phyloP scores from a whole-genome alignment of 2,888 invertebrate species.

The Hedychridium roseum region DNA sequence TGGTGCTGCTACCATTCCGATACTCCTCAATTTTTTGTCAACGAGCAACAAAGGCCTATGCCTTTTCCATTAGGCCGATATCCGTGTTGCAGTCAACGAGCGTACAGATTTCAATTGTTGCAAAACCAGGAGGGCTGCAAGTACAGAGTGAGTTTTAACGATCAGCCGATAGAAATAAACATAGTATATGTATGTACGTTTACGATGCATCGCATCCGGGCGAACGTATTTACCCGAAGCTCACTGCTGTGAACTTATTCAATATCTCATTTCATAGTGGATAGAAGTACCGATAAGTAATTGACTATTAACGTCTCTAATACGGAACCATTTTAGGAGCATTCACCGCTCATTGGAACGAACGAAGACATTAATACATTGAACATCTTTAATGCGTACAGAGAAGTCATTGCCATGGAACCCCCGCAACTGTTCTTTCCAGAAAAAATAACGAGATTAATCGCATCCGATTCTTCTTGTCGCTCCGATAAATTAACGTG shows the following conservation, averaged over 20 bases:
- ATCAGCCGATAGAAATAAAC: no score
- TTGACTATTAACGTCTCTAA: no score
- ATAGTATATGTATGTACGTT: no score
- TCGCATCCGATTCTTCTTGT: constrained; percentile 67
- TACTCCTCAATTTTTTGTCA: constrained; percentile 76
- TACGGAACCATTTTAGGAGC: constrained; percentile 74
- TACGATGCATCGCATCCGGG: no score
- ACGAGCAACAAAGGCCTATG: constrained; percentile 72
- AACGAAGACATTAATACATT: constrained; percentile 75
- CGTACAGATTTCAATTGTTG: constrained; percentile 81
- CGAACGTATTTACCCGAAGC: no score
- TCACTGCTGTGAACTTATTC: no score
- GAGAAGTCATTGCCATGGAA: constrained; percentile 70
- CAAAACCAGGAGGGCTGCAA: constrained; percentile 69
- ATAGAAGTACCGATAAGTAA: no score
- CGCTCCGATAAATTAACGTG: constrained; percentile 68
- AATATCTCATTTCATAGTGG: no score
- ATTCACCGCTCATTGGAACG: constrained; percentile 71
- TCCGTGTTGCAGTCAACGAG: constrained; percentile 88
- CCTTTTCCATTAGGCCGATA: constrained; percentile 78
- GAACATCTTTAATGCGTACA: constrained; percentile 68
- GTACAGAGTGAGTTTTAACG: constrained; percentile 49
- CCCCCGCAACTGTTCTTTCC: constrained; percentile 76
- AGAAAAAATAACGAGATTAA: constrained; percentile 73
- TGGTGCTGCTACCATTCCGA: constrained; percentile 88